A percentile compares a stretch with the other conserved stretches of the same genome.
phyloP scores from a whole-genome alignment of 2,888 invertebrate species.

The Tetramorium bicarinatum region DNA sequence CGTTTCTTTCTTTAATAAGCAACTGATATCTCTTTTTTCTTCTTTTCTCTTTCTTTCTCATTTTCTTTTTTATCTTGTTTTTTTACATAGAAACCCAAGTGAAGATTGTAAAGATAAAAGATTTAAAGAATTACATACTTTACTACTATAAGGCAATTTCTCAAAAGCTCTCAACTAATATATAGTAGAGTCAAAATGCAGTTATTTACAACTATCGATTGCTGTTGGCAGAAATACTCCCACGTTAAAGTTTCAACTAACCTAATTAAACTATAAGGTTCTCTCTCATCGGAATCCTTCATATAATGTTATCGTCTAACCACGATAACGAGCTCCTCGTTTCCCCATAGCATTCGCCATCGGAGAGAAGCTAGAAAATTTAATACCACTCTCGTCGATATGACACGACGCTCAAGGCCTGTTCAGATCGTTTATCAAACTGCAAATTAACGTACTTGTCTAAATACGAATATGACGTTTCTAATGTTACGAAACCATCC shows the following conservation, averaged over 20 bases:
- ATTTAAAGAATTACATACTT: slow-evolving; percentile 11
- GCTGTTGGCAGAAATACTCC: slow-evolving; percentile 10
- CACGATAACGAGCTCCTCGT: slow-evolving; percentile 36
- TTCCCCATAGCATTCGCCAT: not conserved
- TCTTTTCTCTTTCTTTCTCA: not conserved
- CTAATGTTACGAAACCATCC: slow-evolving; percentile 57
- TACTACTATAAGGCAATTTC: not conserved
- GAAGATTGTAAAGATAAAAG: not conserved
- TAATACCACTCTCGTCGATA: slow-evolving; percentile 33
- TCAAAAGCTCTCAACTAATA: not conserved
- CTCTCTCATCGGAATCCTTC: slow-evolving; percentile 42
- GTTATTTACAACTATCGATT: slow-evolving; percentile 40
- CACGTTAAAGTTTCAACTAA: slow-evolving; percentile 45
- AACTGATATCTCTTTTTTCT: not conserved
- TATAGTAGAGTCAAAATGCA: slow-evolving; percentile 5
- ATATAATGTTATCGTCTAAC: slow-evolving; percentile 44
- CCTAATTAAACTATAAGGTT: slow-evolving; percentile 45
- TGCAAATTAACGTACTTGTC: slow-evolving; percentile 62
- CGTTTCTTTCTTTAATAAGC: not conserved
- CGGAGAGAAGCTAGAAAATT: slow-evolving; percentile 39
- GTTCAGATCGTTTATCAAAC: slow-evolving; percentile 62
- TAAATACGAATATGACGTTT: slow-evolving; percentile 65
- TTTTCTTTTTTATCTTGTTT: not conserved
- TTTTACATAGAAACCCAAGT: not conserved
- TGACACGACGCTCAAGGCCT: not conserved